phyloP scores from a whole-genome alignment of 2,888 invertebrate genomes.

The Lathronympha strigana region DNA sequence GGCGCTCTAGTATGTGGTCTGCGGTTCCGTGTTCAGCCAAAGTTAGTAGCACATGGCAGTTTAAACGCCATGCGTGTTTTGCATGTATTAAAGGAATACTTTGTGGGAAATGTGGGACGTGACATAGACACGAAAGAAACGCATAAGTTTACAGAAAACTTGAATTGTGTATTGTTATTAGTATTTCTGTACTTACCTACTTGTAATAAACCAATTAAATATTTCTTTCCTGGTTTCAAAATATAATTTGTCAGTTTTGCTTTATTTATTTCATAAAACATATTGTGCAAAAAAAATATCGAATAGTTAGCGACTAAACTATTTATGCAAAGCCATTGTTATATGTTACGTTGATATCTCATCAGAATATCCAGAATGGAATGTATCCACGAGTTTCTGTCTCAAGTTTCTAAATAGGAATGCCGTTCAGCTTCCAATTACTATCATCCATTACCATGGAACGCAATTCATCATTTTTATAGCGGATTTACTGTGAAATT shows the following conservation, averaged over 20 bases:
- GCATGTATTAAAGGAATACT: conserved; percentile 11
- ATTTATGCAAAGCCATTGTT: conserved; percentile 14
- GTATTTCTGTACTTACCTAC: no score
- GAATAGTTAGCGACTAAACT: background rate
- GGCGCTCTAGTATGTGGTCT: background rate
- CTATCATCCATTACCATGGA: conserved; percentile 42
- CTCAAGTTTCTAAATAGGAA: conserved; percentile 47
- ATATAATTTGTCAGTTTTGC: no score
- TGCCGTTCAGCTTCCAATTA: conserved; percentile 42
- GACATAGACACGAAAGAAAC: background rate
- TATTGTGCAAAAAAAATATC: background rate
- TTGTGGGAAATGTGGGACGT: conserved; percentile 1
- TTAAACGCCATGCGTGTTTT: conserved; percentile 15
- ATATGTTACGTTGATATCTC: conserved; percentile 3
- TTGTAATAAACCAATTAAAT: no score
- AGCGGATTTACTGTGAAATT: conserved; percentile 33
- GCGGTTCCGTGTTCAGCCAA: conserved; percentile 10
- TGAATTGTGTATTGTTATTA: no score
- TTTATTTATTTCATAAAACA: background rate
- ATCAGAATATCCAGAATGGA: no score
- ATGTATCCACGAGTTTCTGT: conserved; percentile 24
- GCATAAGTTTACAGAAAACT: no score
- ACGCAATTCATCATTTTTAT: conserved; percentile 41
- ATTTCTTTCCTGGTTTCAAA: background rate
- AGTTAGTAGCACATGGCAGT: conserved; percentile 9